Evolutionary conservation across 2,113 vertebrate genomes (phyloP).

Genomic region (Rhynchomys soricoides): DNA sequence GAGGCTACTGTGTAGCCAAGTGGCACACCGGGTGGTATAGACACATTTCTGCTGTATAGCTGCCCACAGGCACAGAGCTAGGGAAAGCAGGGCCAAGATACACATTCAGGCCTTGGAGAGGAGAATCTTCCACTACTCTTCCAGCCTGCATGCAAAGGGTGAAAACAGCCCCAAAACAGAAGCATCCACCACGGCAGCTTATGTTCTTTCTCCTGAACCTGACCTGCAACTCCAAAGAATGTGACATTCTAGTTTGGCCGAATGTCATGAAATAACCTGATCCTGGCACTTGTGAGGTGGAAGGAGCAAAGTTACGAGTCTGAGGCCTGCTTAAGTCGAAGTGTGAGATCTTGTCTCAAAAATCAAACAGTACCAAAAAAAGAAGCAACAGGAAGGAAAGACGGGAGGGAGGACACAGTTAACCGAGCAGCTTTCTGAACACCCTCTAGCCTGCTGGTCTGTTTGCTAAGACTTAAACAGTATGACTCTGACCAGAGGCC

Average conservation of each 20-base stretch:
- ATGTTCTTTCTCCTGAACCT: neutral
- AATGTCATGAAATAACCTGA: neutral
- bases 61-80: neutral
- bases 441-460: neutral
- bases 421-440: neutral
- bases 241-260: neutral
- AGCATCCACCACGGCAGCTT: neutral
- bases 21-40: accelerated
- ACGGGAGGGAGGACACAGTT: neutral
- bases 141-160: neutral
- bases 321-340: neutral
- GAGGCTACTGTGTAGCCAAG: neutral
- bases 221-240: neutral
- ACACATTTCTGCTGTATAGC: neutral
- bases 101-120: neutral
- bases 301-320: neutral
- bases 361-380: neutral
- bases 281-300: neutral
- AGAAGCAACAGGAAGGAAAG: neutral
- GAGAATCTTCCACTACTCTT: neutral
- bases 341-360: neutral
- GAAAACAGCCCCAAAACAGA: neutral
- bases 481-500: neutral
- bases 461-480: neutral
- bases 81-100: neutral